Conservation (phyloP, 1,140 invertebrate species). For the Drosophila cardini region DNA sequence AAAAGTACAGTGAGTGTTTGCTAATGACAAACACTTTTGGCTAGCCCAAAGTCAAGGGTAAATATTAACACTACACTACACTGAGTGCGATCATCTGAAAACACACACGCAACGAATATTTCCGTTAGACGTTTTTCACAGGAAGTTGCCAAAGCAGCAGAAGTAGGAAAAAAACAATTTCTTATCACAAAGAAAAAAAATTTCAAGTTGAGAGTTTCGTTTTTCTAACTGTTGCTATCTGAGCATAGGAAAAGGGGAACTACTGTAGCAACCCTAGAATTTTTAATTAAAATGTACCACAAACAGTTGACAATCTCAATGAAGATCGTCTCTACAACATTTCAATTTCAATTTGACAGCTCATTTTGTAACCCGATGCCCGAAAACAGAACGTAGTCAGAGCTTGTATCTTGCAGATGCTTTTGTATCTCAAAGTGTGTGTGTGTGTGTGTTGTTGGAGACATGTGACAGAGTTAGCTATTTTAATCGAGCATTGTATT, state of each 20-base stretch:
- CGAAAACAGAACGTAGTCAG: conserved; percentile 28
- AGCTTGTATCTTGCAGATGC: conserved; percentile 30
- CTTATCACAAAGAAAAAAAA: conserved; percentile 27
- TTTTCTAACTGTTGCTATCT: conserved; percentile 27
- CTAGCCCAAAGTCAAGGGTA: conserved; percentile 19
- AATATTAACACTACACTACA: conserved; percentile 42
- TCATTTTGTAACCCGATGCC: conserved; percentile 28
- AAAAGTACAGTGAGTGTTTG: conserved; percentile 3
- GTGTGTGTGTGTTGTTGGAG: conserved; percentile 12
- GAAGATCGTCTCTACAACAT: conserved; percentile 34
- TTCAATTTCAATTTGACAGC: conserved; percentile 50
- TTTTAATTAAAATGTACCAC: conserved; percentile 57
- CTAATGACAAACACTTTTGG: conserved; percentile 39
- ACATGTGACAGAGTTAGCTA: conserved; percentile 27
- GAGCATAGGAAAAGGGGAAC: too few species aligned
- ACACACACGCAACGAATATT: conserved; percentile 44
- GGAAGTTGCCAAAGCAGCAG: conserved; percentile 48
- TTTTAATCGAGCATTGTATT: conserved; percentile 28
- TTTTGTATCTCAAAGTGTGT: neutral
- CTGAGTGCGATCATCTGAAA: conserved; percentile 7
- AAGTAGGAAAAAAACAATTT: conserved; percentile 3
- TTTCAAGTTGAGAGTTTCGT: neutral
- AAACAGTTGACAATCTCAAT: conserved; percentile 23
- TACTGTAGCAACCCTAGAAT: conserved; percentile 10
- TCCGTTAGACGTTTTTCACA: conserved; percentile 41